These are phyloP conservation scores for Cyclura pinguis DNA, from an alignment of 2,797 vertebrate genomes.

Conservation along the genomic window DNA sequence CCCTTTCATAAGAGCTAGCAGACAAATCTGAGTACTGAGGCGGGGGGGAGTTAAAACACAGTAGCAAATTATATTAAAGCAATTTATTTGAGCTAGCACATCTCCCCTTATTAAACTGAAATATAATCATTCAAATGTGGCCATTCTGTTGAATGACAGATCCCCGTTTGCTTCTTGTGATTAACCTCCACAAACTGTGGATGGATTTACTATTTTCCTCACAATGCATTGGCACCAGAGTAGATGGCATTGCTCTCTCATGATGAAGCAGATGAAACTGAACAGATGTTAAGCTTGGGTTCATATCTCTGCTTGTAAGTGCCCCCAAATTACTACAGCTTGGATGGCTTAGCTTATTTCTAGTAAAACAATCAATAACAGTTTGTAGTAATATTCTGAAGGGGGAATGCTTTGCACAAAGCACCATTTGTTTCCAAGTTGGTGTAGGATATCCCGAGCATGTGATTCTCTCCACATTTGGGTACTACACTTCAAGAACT, in stretches of 20 bases:
- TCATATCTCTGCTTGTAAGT: conserved; percentile 28
- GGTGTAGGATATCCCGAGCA: background rate
- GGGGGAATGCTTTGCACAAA: background rate
- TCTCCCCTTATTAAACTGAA: conserved; percentile 5
- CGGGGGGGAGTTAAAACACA: background rate
- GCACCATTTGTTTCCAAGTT: conserved; percentile 20
- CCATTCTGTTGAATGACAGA: background rate
- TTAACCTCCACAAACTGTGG: conserved; percentile 7
- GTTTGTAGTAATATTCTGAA: conserved; percentile 13
- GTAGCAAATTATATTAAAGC: background rate
- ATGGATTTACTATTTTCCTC: conserved; percentile 24
- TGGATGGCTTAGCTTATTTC: conserved; percentile 15
- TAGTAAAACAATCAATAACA: conserved; percentile 35
- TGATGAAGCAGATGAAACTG: conserved; percentile 1
- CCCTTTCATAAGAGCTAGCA: background rate
- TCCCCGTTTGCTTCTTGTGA: background rate
- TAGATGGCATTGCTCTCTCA: background rate
- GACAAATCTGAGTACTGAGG: background rate
- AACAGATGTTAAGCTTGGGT: conserved; percentile 36
- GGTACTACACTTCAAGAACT: conserved; percentile 4
- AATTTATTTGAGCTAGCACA: background rate
- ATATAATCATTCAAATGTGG: background rate
- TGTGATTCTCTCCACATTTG: conserved; percentile 37
- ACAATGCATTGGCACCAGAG: background rate
- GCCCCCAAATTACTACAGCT: conserved; percentile 19